Percentiles rank a stretch among this genome's conserved stretches.
Conservation (phyloP, 2,888 invertebrate genomes). For the Aleiodes leptofemur region DNA sequence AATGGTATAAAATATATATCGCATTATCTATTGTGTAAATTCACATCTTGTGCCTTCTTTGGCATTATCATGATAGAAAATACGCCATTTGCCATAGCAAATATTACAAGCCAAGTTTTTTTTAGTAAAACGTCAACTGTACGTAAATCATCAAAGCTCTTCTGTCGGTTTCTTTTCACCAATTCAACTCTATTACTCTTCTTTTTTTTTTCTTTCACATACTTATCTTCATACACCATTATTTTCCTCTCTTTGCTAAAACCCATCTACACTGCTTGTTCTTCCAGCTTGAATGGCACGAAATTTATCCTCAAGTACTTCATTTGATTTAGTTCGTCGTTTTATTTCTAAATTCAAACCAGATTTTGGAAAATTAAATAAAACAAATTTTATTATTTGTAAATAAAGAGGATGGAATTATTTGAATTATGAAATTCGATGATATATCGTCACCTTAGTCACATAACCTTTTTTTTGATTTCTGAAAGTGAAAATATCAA, state of each 20-base stretch:
- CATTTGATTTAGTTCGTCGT: constrained; percentile 2
- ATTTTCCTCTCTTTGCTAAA: background rate
- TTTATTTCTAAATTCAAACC: background rate
- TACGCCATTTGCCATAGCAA: constrained; percentile 57
- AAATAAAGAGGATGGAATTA: too few relatives aligned
- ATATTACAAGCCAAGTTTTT: constrained; percentile 63
- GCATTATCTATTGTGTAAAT: constrained; percentile 57
- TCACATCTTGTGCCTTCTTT: constrained; percentile 58
- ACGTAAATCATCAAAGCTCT: constrained; percentile 57
- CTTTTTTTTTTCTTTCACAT: constrained; percentile 35
- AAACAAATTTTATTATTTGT: too few relatives aligned
- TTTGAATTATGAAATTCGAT: too few relatives aligned
- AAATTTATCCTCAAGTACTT: too few relatives aligned
- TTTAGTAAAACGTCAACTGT: constrained; percentile 56
- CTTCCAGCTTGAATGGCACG: too few relatives aligned
- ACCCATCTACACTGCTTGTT: too few relatives aligned
- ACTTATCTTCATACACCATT: constrained; percentile 34
- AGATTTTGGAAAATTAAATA: too few relatives aligned
- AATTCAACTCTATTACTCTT: constrained; percentile 27
- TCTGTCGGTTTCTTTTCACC: constrained; percentile 31
- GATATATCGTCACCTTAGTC: too few relatives aligned
- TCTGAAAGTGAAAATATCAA: too few relatives aligned
- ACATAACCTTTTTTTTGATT: too few relatives aligned
- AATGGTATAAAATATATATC: constrained; percentile 50
- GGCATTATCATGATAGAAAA: constrained; percentile 62